Conservation (phyloP, 2,888 invertebrate genomes). For the Macrophya annulata region DNA sequence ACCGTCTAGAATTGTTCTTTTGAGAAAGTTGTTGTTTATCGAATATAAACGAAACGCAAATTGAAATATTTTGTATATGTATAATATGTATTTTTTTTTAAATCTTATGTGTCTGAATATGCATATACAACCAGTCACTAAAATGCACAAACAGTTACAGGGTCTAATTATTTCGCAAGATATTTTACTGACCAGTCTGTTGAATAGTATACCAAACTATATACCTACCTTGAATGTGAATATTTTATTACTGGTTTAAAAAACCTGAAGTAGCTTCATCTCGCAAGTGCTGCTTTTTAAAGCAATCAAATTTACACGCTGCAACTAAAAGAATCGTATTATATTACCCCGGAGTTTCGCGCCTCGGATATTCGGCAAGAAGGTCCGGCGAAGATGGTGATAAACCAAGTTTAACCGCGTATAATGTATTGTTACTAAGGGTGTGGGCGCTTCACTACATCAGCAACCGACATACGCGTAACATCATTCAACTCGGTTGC, state of each 20-base stretch:
- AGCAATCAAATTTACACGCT: constrained; percentile 8
- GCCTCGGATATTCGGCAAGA: background rate
- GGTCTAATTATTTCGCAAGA: constrained; percentile 36
- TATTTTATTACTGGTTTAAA: constrained; percentile 43
- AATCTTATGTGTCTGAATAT: background rate
- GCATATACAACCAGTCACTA: background rate
- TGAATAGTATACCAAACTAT: constrained; percentile 5
- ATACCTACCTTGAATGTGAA: constrained; percentile 23
- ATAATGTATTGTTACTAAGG: background rate
- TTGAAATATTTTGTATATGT: background rate
- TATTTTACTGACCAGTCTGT: constrained; percentile 31
- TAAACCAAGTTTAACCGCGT: background rate
- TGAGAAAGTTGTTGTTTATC: constrained; percentile 2
- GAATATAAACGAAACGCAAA: constrained; percentile 3
- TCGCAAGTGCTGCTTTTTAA: background rate
- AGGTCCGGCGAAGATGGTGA: background rate
- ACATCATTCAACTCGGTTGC: background rate
- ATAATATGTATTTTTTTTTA: background rate
- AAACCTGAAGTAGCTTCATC: constrained; percentile 36
- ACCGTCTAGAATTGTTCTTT: background rate
- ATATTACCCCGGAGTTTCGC: background rate
- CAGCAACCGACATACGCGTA: background rate
- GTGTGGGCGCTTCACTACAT: background rate
- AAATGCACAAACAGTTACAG: constrained; percentile 2
- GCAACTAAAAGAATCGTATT: background rate